A percentile compares a stretch with the other conserved stretches of the same genome.
Evolutionary conservation across 2,888 invertebrate genomes (phyloP).

Genomic region (Diachrysia chrysitis): DNA sequence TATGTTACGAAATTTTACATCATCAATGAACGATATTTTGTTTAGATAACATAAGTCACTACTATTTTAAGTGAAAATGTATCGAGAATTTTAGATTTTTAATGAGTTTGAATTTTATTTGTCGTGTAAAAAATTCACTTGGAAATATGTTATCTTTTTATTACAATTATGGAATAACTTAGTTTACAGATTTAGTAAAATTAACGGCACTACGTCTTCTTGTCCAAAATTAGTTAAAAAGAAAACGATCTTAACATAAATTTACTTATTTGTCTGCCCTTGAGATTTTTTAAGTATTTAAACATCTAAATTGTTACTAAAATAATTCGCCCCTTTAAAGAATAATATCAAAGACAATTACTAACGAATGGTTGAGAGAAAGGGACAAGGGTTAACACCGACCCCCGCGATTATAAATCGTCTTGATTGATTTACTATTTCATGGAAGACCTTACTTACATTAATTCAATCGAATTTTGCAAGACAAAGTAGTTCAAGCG

Average conservation of each 20-base stretch:
- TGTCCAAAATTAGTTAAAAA: too few relatives aligned
- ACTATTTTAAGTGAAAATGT: conserved; percentile 20
- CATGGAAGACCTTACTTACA: neutral
- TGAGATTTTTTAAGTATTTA: neutral
- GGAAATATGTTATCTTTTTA: too few relatives aligned
- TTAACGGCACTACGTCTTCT: too few relatives aligned
- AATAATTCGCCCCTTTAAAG: neutral
- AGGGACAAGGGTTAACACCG: neutral
- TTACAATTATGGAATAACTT: too few relatives aligned
- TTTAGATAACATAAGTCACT: conserved; percentile 23
- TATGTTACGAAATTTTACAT: conserved; percentile 43
- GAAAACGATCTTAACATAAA: too few relatives aligned
- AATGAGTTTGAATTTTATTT: too few relatives aligned
- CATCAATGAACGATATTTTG: conserved; percentile 53
- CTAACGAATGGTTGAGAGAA: conserved; percentile 27
- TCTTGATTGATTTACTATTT: conserved; percentile 12
- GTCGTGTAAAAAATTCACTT: too few relatives aligned
- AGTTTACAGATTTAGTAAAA: too few relatives aligned
- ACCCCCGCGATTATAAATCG: conserved; percentile 33
- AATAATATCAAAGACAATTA: conserved; percentile 11
- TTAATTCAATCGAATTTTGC: neutral
- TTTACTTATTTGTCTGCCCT: too few relatives aligned
- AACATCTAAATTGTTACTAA: neutral
- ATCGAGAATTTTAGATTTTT: conserved; percentile 13
- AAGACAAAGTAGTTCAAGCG: too few relatives aligned